A percentile compares a stretch with the other conserved stretches of the same genome.
phyloP scores from a whole-genome alignment of 53 echinoderm and acorn worm genomes.

The Arbacia lixula region DNA sequence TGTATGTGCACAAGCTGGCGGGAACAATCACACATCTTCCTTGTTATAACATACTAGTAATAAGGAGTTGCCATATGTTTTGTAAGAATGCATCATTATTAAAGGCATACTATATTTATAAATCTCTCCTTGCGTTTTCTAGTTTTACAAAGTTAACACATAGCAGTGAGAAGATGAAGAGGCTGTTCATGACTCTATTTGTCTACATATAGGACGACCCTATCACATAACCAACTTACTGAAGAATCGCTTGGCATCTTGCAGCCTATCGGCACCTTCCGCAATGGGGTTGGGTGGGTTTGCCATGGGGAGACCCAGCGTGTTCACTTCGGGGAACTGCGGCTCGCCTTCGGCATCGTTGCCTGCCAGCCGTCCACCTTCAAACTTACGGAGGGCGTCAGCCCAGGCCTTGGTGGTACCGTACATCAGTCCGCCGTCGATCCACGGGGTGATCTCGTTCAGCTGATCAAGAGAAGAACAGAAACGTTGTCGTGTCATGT shows the following conservation, averaged over 20 bases:
- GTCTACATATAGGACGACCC: no score
- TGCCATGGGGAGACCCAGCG: slow-evolving; percentile 90
- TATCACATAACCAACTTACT: slow-evolving; percentile 88
- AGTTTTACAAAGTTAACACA: no score
- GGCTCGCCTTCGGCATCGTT: slow-evolving; percentile 54
- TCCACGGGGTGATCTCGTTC: slow-evolving; percentile 98
- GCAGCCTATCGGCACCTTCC: slow-evolving; percentile 29
- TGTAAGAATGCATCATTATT: no score
- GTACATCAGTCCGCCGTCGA: slow-evolving; percentile 92
- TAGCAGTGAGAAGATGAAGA: no score
- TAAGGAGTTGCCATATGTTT: no score
- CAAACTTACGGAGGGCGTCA: slow-evolving; percentile 80
- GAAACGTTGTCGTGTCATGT: not conserved
- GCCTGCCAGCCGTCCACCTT: slow-evolving; percentile 81
- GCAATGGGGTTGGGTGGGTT: slow-evolving; percentile 80
- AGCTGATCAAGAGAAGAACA: slow-evolving; percentile 48
- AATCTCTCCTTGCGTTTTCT: no score
- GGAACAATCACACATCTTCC: no score
- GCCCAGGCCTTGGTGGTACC: slow-evolving; percentile 96
- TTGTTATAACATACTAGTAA: no score
- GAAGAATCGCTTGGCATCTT: slow-evolving; percentile 79
- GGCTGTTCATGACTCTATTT: no score
- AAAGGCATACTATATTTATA: no score
- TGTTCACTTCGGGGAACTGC: slow-evolving; percentile 75
- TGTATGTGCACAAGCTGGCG: no score